phyloP scores from a whole-genome alignment of 2,113 vertebrate species.

The Gadus chalcogrammus region DNA sequence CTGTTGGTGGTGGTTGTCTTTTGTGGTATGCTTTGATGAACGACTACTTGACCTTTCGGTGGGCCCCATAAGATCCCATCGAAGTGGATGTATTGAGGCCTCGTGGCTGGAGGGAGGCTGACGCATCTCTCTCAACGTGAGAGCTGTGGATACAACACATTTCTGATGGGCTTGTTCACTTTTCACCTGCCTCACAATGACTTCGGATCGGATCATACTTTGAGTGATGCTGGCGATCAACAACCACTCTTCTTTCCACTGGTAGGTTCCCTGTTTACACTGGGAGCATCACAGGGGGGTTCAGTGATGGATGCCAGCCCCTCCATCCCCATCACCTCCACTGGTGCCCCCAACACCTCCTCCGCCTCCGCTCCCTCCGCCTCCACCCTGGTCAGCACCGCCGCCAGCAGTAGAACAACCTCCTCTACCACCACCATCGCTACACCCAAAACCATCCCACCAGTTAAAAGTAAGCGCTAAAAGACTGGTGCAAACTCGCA shows the following conservation, averaged over 20 bases:
- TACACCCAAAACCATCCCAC: conserved; percentile 33
- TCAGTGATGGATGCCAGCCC: conserved; percentile 34
- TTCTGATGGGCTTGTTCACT: too few species aligned
- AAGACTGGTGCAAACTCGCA: too few species aligned
- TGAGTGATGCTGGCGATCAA: background rate
- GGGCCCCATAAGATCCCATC: too few species aligned
- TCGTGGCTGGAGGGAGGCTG: too few species aligned
- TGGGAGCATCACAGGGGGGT: conserved; percentile 59
- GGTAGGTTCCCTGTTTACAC: conserved; percentile 69
- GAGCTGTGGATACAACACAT: too few species aligned
- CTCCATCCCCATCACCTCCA: conserved; percentile 27
- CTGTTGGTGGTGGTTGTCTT: too few species aligned
- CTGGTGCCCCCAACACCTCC: conserved; percentile 20
- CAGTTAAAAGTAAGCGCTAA: conserved; percentile 64
- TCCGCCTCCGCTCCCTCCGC: background rate
- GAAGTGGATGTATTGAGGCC: too few species aligned
- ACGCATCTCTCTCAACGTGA: too few species aligned
- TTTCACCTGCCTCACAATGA: too few species aligned
- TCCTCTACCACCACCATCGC: conserved; percentile 22
- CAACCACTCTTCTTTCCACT: background rate
- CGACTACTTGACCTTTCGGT: too few species aligned
- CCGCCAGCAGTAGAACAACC: conserved; percentile 8
- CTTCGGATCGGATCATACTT: too few species aligned
- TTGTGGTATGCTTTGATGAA: too few species aligned
- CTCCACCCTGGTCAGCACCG: conserved; percentile 16